Conservation (phyloP, 2,888 invertebrate species). For the Adineta ricciae region DNA sequence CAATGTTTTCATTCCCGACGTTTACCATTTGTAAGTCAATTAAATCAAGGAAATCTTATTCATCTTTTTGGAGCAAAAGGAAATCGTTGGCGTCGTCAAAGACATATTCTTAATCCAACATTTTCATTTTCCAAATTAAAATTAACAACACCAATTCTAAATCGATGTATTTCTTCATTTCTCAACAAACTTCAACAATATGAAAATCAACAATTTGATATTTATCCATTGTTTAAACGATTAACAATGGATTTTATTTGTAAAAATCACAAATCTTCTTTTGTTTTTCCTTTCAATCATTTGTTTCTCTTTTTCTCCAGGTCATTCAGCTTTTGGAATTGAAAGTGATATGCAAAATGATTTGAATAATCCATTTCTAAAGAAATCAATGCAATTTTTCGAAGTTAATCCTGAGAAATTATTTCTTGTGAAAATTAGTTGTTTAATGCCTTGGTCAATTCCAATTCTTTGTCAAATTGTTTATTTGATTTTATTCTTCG, state of each 20-base stretch:
- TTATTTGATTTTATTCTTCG: too few relatives aligned
- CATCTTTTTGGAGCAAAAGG: neutral
- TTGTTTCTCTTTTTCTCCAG: neutral
- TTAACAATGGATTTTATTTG: neutral
- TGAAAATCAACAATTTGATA: neutral
- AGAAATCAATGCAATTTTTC: neutral
- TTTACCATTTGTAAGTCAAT: neutral
- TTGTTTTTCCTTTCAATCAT: neutral
- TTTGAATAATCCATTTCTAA: neutral
- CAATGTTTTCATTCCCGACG: neutral
- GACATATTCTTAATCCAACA: neutral
- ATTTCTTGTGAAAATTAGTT: neutral
- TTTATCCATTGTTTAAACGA: neutral
- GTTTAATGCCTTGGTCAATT: neutral
- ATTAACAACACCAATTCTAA: neutral
- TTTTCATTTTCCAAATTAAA: neutral
- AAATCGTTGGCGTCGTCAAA: neutral
- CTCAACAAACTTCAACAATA: neutral
- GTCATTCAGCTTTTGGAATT: neutral
- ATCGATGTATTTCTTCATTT: neutral
- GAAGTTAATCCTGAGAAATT: neutral
- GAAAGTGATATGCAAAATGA: neutral
- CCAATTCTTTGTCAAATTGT: too few relatives aligned
- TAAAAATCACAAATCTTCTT: neutral
- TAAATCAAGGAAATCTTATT: neutral